Evolutionary conservation across 2,888 invertebrate genomes (phyloP).

Genomic region (Lithophane socia): DNA sequence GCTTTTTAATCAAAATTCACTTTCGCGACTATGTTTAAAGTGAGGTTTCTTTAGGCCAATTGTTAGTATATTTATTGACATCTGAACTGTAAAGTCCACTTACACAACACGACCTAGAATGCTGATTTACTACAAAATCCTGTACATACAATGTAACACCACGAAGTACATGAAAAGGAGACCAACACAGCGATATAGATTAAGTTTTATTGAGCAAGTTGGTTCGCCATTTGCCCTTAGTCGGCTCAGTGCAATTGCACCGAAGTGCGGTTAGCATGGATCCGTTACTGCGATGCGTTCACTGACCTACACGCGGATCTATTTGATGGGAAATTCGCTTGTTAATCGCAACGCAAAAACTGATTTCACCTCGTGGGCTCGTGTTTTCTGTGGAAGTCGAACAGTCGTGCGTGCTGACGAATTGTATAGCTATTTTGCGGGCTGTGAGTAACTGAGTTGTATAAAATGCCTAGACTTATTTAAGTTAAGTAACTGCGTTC

Average conservation of each 20-base stretch:
- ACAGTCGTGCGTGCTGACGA: conserved; percentile 30
- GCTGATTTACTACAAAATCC: conserved; percentile 25
- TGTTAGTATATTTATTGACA: not conserved
- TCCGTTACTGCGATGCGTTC: conserved; percentile 72
- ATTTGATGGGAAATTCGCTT: conserved; percentile 76
- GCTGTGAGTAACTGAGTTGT: conserved; percentile 9
- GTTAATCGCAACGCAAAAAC: conserved; percentile 69
- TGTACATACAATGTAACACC: conserved; percentile 44
- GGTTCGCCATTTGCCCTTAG: conserved; percentile 62
- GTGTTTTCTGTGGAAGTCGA: conserved; percentile 34
- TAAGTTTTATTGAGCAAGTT: conserved; percentile 65
- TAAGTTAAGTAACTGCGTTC: not conserved
- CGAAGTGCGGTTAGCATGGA: conserved; percentile 60
- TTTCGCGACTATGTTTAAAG: not conserved
- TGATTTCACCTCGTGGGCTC: conserved; percentile 55
- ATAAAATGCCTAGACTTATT: not conserved
- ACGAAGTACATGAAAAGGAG: conserved; percentile 47
- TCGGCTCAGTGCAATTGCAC: conserved; percentile 53
- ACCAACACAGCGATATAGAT: conserved; percentile 56
- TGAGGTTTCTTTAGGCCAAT: no score
- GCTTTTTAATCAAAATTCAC: not conserved
- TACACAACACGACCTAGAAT: conserved; percentile 16
- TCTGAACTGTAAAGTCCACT: not conserved
- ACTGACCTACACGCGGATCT: conserved; percentile 76
- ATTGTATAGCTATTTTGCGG: conserved; percentile 19